phyloP scores from a whole-genome alignment of 2,113 vertebrate species.

The Oxyura jamaicensis region DNA sequence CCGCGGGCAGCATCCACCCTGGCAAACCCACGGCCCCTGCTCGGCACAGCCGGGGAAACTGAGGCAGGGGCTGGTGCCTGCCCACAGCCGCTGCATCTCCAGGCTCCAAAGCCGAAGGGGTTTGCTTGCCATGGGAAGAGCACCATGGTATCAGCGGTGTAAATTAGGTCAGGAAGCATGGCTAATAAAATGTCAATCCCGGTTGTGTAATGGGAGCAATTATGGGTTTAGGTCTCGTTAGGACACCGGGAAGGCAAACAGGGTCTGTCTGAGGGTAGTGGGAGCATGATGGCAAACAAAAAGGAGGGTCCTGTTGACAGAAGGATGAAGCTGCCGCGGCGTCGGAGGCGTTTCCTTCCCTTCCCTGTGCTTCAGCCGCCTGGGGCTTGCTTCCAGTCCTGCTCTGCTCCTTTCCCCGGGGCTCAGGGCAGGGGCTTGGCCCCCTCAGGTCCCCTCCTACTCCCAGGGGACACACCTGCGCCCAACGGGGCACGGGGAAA shows the following conservation, averaged over 20 bases:
- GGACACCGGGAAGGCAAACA: conserved; percentile 47
- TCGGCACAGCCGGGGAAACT: not conserved
- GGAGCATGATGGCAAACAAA: conserved; percentile 26
- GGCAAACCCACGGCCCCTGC: not conserved
- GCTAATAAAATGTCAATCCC: conserved; percentile 55
- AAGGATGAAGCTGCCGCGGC: not conserved
- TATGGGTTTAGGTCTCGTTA: conserved; percentile 31
- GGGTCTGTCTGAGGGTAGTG: not conserved
- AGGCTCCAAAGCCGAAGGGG: not conserved
- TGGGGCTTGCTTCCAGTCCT: not conserved
- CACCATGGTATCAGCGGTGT: not conserved
- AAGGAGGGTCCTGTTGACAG: conserved; percentile 49
- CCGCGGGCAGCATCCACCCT: not conserved
- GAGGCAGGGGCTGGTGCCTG: not conserved
- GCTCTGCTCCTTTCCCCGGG: not conserved
- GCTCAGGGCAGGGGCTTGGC: not conserved
- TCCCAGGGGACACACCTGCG: not conserved
- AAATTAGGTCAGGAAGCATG: conserved; percentile 55
- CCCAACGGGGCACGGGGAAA: not conserved
- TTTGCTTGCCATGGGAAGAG: conserved; percentile 1
- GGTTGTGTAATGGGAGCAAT: conserved; percentile 57
- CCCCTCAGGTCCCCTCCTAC: too few relatives aligned
- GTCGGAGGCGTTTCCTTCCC: not conserved
- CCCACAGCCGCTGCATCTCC: rapidly evolving
- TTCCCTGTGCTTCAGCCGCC: not conserved